A percentile compares a stretch with the other conserved stretches of the same genome.
Evolutionary conservation across 2,113 vertebrate genomes (phyloP).

Genomic region (Protobothrops mucrosquamatus): DNA sequence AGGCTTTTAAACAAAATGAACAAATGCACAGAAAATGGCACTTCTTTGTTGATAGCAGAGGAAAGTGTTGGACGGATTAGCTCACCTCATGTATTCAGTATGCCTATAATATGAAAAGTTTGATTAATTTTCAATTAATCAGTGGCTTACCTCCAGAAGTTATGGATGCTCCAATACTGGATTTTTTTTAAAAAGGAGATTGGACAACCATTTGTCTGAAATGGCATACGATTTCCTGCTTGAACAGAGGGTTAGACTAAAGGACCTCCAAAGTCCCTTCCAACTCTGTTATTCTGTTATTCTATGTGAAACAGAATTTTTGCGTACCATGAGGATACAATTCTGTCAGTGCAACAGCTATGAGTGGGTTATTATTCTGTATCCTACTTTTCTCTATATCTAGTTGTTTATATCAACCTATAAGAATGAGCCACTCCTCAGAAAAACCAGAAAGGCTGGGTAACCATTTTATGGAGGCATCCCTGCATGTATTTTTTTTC

Average conservation of each 20-base stretch:
- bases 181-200: background rate
- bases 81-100: background rate
- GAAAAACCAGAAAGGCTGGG: background rate
- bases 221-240: background rate
- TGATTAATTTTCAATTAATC: background rate
- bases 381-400: background rate
- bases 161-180: background rate
- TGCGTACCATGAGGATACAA: background rate
- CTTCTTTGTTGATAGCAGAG: background rate
- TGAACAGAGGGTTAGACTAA: background rate
- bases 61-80: background rate
- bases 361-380: background rate
- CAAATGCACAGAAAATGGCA: background rate
- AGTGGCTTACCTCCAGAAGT: background rate
- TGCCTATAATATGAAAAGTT: background rate
- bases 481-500: background rate
- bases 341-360: background rate
- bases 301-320: background rate
- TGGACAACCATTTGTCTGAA: background rate
- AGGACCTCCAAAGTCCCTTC: background rate
- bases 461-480: background rate
- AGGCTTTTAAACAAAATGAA: background rate
- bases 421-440: background rate
- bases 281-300: background rate
- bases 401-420: background rate